phyloP scores from a whole-genome alignment of 2,113 vertebrate species.

The Rhinoptilus africanus region DNA sequence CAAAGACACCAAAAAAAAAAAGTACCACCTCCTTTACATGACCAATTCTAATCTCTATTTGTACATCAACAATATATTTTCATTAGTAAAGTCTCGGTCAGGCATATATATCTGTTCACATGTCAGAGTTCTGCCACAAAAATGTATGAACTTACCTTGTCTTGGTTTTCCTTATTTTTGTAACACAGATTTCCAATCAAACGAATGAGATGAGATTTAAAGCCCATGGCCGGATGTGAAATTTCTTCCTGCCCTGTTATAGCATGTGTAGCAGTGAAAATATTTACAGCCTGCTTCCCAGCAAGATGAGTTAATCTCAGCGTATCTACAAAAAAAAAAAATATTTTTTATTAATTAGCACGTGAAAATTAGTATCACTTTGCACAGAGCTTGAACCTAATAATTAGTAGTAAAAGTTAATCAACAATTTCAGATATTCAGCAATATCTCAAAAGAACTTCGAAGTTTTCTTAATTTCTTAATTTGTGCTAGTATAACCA shows the following conservation, averaged over 20 bases:
- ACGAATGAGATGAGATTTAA: constrained; percentile 92
- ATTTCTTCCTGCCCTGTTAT: constrained; percentile 69
- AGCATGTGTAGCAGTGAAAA: constrained; percentile 81
- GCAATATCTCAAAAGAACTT: neutral
- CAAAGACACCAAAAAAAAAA: neutral
- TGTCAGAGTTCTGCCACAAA: neutral
- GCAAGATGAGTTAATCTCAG: constrained; percentile 82
- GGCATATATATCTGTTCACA: neutral
- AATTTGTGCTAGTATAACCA: neutral
- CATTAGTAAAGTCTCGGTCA: neutral
- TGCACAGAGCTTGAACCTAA: neutral
- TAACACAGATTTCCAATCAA: constrained; percentile 84
- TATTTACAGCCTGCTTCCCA: constrained; percentile 80
- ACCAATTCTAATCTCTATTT: neutral
- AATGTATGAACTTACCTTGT: constrained; percentile 74
- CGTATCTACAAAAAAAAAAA: constrained; percentile 76
- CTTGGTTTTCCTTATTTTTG: constrained; percentile 83
- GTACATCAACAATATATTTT: neutral
- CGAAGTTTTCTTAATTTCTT: neutral
- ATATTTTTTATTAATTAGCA: neutral
- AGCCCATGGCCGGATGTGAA: constrained; percentile 80
- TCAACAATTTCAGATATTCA: neutral
- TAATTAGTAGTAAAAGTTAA: neutral
- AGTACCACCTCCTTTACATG: neutral
- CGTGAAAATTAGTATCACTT: neutral